phyloP scores from a whole-genome alignment of 2,888 invertebrate genomes.

The Pasiphila rectangulata region DNA sequence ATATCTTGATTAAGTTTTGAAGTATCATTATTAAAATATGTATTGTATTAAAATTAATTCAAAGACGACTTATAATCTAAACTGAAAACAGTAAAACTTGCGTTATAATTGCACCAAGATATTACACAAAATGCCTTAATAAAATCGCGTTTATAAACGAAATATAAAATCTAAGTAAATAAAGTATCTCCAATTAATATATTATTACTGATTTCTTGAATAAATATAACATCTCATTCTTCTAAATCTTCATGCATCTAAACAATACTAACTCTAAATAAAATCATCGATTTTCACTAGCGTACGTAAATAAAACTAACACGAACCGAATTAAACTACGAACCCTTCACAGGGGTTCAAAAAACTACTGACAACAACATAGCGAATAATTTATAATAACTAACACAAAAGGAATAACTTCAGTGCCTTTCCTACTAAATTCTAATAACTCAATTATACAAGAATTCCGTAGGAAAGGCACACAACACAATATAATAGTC shows the following conservation, averaged over 20 bases:
- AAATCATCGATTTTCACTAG: slow-evolving; percentile 59
- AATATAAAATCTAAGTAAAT: slow-evolving; percentile 51
- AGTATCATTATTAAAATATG: slow-evolving; percentile 48
- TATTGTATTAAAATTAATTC: slow-evolving; percentile 48
- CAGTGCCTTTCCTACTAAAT: slow-evolving; percentile 17
- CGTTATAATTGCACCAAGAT: slow-evolving; percentile 69
- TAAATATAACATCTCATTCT: slow-evolving; percentile 41
- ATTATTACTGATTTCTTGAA: slow-evolving; percentile 60
- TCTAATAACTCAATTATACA: not conserved
- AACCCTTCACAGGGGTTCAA: slow-evolving; percentile 10
- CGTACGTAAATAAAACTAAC: slow-evolving; percentile 38
- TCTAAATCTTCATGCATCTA: slow-evolving; percentile 38
- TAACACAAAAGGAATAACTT: slow-evolving; percentile 57
- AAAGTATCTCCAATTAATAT: slow-evolving; percentile 46
- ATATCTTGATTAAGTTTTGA: slow-evolving; percentile 51
- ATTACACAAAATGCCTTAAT: slow-evolving; percentile 65
- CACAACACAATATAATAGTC: slow-evolving; percentile 8
- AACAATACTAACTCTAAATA: slow-evolving; percentile 57
- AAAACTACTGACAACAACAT: slow-evolving; percentile 24
- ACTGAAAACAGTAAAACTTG: slow-evolving; percentile 44
- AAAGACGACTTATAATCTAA: slow-evolving; percentile 40
- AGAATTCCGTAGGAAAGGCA: slow-evolving; percentile 13
- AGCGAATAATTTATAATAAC: slow-evolving; percentile 31
- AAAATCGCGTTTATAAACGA: slow-evolving; percentile 37
- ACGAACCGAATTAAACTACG: slow-evolving; percentile 27